phyloP scores from a whole-genome alignment of 2,888 invertebrate genomes.

The Pheosia tremula region DNA sequence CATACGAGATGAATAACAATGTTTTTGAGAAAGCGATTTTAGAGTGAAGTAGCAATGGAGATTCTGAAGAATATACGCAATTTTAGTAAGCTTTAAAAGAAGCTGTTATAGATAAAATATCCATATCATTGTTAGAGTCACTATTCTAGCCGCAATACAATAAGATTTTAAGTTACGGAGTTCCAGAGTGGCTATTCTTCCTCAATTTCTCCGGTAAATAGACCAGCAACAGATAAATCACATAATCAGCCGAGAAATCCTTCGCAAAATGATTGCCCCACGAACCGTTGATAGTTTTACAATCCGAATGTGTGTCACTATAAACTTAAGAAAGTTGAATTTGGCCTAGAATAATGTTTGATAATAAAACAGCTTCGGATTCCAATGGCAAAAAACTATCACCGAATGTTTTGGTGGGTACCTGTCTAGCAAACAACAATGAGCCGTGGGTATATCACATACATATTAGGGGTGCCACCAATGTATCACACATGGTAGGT shows the following conservation, averaged over 20 bases:
- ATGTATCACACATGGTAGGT: not conserved
- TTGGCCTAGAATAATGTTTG: slow-evolving; percentile 5
- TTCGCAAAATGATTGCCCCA: not conserved
- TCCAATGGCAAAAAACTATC: not conserved
- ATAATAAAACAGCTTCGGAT: not conserved
- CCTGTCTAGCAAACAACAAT: no score
- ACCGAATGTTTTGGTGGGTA: not conserved
- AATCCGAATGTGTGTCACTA: slow-evolving; percentile 1
- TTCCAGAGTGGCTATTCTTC: no score
- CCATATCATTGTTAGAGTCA: no score
- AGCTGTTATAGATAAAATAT: no score
- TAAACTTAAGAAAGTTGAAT: slow-evolving; percentile 5
- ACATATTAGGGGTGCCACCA: no score
- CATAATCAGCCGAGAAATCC: not conserved
- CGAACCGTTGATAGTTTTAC: slow-evolving; percentile 1
- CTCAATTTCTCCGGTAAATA: no score
- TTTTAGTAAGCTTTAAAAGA: no score
- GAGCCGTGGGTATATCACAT: no score
- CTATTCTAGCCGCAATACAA: no score
- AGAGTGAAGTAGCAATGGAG: not conserved
- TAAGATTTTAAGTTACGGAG: no score
- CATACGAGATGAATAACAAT: not conserved
- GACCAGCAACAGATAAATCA: no score
- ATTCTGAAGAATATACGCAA: no score
- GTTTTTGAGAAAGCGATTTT: not conserved